These are phyloP conservation scores for Scaptomyza hsui DNA, from an alignment of 1,140 invertebrate genomes.

Conservation along the genomic window DNA sequence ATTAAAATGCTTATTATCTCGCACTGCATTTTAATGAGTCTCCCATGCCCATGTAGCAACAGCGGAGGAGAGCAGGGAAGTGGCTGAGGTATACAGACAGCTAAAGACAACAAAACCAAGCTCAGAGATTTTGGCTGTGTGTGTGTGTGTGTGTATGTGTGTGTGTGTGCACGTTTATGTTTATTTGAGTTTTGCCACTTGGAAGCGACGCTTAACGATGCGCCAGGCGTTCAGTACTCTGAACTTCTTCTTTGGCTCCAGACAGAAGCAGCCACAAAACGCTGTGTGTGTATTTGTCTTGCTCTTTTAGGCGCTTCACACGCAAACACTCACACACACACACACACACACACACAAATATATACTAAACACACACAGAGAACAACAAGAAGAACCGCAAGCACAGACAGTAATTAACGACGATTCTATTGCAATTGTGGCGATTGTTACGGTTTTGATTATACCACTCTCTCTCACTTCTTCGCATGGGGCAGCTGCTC, in stretches of 20 bases:
- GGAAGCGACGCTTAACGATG: slow-evolving; percentile 79
- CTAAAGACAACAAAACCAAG: slow-evolving; percentile 72
- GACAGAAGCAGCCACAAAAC: slow-evolving; percentile 47
- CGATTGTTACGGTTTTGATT: slow-evolving; percentile 84
- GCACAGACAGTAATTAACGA: slow-evolving; percentile 83
- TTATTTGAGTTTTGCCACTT: slow-evolving; percentile 82
- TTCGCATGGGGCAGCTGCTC: slow-evolving; percentile 22
- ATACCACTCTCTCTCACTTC: slow-evolving; percentile 16
- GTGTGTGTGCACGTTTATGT: slow-evolving; percentile 72
- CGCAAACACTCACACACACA: slow-evolving; percentile 21
- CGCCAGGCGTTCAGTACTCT: slow-evolving; percentile 46
- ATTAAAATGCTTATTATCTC: slow-evolving; percentile 84
- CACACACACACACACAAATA: slow-evolving; percentile 12
- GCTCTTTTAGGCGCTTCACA: slow-evolving; percentile 70
- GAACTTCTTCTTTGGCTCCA: slow-evolving; percentile 58
- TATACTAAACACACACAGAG: slow-evolving; percentile 12
- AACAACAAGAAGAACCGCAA: slow-evolving; percentile 57
- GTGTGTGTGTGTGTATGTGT: slow-evolving; percentile 20
- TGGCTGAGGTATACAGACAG: slow-evolving; percentile 33
- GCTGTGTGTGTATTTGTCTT: slow-evolving; percentile 69
- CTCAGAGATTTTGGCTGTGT: slow-evolving; percentile 74
- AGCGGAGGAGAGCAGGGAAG: not conserved
- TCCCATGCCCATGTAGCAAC: slow-evolving; percentile 47
- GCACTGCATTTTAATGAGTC: slow-evolving; percentile 84
- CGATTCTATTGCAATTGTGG: slow-evolving; percentile 84